phyloP scores from a whole-genome alignment of 2,888 invertebrate genomes.

The Conomelus anceps region DNA sequence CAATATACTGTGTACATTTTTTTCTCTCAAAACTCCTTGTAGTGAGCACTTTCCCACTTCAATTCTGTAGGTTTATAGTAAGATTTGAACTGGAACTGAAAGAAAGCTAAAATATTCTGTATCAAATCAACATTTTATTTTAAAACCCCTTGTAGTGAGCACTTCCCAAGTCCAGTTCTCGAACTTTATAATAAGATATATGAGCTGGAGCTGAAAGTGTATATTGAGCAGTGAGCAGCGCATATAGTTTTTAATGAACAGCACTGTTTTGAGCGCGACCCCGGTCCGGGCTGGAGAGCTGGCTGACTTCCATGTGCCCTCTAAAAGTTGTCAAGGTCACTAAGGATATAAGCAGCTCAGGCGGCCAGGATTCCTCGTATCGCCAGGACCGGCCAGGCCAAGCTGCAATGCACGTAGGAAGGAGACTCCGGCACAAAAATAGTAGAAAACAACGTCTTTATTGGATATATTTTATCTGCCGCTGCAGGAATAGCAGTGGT shows the following conservation, averaged over 20 bases:
- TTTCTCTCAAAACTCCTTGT: too few relatives aligned
- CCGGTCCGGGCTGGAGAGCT: neutral
- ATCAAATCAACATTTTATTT: too few relatives aligned
- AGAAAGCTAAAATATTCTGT: too few relatives aligned
- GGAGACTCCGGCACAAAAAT: neutral
- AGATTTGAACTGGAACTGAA: too few relatives aligned
- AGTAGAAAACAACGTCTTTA: constrained; percentile 11
- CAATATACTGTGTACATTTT: too few relatives aligned
- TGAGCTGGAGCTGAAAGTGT: neutral
- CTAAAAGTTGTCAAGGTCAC: constrained; percentile 13
- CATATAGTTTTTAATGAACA: neutral
- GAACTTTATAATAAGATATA: neutral
- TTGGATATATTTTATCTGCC: neutral
- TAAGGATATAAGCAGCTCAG: neutral
- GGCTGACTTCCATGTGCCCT: constrained; percentile 12
- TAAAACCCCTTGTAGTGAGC: too few relatives aligned
- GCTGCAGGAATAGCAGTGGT: neutral
- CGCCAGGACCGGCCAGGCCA: too few relatives aligned
- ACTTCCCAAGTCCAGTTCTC: neutral
- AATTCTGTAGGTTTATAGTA: too few relatives aligned
- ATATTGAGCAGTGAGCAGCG: neutral
- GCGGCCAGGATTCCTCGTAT: neutral
- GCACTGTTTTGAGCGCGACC: neutral
- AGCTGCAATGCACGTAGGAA: neutral
- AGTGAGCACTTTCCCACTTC: too few relatives aligned